These are phyloP conservation scores for Drosophila pseudoananassae DNA, from an alignment of 1,140 invertebrate genomes.

Conservation along the genomic window DNA sequence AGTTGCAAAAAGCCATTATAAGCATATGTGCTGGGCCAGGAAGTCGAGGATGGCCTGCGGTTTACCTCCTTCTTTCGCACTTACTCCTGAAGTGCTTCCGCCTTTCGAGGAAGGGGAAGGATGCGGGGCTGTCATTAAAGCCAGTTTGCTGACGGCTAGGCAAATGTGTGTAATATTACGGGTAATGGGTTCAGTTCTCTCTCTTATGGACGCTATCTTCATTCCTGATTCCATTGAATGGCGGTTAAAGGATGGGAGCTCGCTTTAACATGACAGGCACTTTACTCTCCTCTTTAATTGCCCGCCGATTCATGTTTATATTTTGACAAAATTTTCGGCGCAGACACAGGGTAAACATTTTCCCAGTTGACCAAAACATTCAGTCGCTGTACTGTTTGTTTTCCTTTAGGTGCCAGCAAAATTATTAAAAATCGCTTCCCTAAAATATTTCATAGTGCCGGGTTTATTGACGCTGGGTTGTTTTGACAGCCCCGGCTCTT, in stretches of 20 bases:
- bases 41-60: constrained; percentile 4
- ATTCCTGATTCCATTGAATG: constrained; percentile 28
- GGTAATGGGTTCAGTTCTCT: constrained; percentile 21
- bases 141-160: constrained; percentile 38
- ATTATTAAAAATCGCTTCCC: constrained; percentile 64
- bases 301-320: constrained; percentile 35
- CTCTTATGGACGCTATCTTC: constrained; percentile 5
- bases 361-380: constrained; percentile 24
- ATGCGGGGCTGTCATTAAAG: constrained; percentile 16
- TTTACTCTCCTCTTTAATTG: constrained; percentile 27
- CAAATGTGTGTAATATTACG: constrained; percentile 55
- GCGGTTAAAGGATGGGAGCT: constrained; percentile 29
- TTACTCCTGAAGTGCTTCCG: constrained; percentile 55
- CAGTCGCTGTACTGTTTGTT: constrained; percentile 20
- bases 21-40: constrained; percentile 65
- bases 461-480: constrained; percentile 25
- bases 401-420: constrained; percentile 54
- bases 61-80: constrained; percentile 3
- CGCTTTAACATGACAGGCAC: neutral
- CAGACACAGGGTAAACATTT: constrained; percentile 40
- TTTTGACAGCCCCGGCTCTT: constrained; percentile 30
- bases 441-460: constrained; percentile 47
- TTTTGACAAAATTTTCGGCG: constrained; percentile 49
- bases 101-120: constrained; percentile 3
- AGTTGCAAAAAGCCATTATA: constrained; percentile 74